Conservation (phyloP, 2,797 vertebrate species). For the Bucorvus abyssinicus region DNA sequence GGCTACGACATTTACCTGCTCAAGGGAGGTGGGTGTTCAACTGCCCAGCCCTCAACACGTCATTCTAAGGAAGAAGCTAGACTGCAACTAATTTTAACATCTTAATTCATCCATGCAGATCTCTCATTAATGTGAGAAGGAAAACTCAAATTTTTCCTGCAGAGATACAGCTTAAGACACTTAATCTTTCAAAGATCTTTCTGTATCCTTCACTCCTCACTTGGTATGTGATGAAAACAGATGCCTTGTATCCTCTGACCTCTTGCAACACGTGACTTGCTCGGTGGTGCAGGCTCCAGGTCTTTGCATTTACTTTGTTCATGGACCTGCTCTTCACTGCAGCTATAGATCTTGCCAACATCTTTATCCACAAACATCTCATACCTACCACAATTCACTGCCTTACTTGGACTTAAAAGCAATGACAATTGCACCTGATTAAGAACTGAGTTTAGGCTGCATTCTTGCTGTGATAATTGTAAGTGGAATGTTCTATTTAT, state of each 20-base stretch:
- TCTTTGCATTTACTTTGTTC: background rate
- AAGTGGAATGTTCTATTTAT: conserved; percentile 46
- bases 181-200: background rate
- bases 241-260: background rate
- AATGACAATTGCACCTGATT: conserved; percentile 45
- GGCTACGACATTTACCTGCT: background rate
- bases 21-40: background rate
- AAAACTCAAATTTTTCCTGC: background rate
- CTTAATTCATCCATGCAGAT: background rate
- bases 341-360: background rate
- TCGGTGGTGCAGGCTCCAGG: background rate
- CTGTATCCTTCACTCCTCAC: background rate
- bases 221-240: background rate
- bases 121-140: background rate
- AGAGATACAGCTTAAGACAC: background rate
- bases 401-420: conserved; percentile 55
- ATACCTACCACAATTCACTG: background rate
- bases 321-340: background rate
- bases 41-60: background rate
- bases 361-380: conserved; percentile 23
- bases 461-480: conserved; percentile 34
- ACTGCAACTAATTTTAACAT: background rate
- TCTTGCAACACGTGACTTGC: accelerated
- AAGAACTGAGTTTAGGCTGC: conserved; percentile 30
- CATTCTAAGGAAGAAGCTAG: background rate